Evolutionary conservation across 2,888 invertebrate species (phyloP).

Genomic region (Amblyteles armatorius): DNA sequence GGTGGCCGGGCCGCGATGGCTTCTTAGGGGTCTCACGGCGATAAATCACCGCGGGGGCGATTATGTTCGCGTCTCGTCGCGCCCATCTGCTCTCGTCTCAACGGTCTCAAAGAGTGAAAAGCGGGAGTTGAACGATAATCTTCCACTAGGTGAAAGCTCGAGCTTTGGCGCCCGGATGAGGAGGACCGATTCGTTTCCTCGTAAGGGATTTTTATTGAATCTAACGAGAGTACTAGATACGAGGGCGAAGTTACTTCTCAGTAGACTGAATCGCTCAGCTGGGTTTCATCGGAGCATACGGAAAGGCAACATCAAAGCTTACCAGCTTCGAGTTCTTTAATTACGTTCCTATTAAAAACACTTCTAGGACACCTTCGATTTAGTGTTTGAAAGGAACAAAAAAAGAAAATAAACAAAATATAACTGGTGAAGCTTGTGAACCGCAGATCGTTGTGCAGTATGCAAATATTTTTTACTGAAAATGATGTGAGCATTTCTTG

Average conservation of each 20-base stretch:
- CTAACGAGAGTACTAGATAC: conserved; percentile 37
- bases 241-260: conserved; percentile 37
- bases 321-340: not conserved
- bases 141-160: conserved; percentile 42
- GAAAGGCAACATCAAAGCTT: conserved; percentile 36
- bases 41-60: conserved; percentile 69
- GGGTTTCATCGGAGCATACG: conserved; percentile 43
- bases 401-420: not conserved
- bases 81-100: conserved; percentile 62
- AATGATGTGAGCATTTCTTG: too few species aligned
- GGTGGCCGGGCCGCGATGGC: conserved; percentile 19
- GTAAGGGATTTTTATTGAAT: conserved; percentile 59
- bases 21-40: conserved; percentile 56
- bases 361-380: not conserved
- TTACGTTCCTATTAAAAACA: not conserved
- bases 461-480: too few species aligned
- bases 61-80: conserved; percentile 69
- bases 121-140: conserved; percentile 11
- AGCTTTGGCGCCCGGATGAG: conserved; percentile 13
- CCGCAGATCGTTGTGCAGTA: too few species aligned
- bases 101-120: conserved; percentile 53
- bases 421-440: too few species aligned
- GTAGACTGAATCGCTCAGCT: conserved; percentile 18
- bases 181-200: conserved; percentile 45
- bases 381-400: too few species aligned